Conservation (phyloP, 2,113 vertebrate genomes). For the Bufo gargarizans region DNA sequence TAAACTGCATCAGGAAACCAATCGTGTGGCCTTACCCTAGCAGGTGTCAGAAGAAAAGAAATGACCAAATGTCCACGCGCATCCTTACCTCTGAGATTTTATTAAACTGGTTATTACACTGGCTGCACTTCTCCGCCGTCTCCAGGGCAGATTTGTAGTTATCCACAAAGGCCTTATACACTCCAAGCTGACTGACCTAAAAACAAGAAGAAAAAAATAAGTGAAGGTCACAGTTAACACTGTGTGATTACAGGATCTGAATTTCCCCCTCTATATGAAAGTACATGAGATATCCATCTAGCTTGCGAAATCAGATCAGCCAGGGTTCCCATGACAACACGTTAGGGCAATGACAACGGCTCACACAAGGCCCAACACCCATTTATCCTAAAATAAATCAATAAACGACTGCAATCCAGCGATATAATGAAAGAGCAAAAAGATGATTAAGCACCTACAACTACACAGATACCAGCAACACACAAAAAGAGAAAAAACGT, state of each 20-base stretch:
- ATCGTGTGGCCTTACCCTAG: background rate
- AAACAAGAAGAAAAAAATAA: slow-evolving; percentile 26
- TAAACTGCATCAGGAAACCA: too few species aligned
- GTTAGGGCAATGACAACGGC: slow-evolving; percentile 58
- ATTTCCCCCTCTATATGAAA: background rate
- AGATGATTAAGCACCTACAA: background rate
- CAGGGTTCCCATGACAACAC: slow-evolving; percentile 66
- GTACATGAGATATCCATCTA: slow-evolving; percentile 55
- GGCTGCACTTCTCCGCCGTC: slow-evolving; percentile 93
- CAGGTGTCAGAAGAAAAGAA: background rate
- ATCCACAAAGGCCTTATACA: slow-evolving; percentile 98
- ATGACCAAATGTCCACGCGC: background rate
- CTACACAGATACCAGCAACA: background rate
- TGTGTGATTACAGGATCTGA: background rate
- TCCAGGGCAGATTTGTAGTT: slow-evolving; percentile 97
- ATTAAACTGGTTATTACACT: slow-evolving; percentile 92
- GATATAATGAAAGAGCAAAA: background rate
- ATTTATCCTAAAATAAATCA: background rate
- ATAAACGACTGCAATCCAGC: background rate
- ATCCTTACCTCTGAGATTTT: slow-evolving; percentile 92
- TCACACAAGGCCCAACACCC: background rate
- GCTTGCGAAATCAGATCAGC: slow-evolving; percentile 59
- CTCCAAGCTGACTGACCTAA: slow-evolving; percentile 92
- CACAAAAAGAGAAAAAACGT: background rate
- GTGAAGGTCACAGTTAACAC: slow-evolving; percentile 41